These are phyloP conservation scores for Sebastes trivittatus DNA, from an alignment of 2,797 vertebrate genomes.

Conservation along the genomic window DNA sequence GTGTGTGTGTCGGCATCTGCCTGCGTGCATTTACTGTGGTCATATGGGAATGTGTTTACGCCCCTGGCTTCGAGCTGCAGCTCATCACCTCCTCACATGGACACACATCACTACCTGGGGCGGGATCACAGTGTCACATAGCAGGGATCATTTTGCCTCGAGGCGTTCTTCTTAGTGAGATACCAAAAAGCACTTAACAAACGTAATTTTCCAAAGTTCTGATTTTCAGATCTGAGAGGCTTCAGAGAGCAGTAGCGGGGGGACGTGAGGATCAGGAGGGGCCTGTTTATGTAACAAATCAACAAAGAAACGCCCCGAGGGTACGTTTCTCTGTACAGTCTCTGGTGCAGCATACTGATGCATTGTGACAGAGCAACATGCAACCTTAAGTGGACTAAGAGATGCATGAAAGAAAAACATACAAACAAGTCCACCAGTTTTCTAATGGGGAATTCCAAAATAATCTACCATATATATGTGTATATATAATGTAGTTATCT, in stretches of 20 bases:
- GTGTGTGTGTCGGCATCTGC: background rate
- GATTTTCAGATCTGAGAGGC: conserved; percentile 17
- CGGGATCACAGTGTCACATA: conserved; percentile 28
- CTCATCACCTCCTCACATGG: conserved; percentile 41
- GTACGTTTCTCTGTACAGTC: background rate
- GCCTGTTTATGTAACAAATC: conserved; percentile 47
- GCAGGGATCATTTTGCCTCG: conserved; percentile 3
- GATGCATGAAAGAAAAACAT: background rate
- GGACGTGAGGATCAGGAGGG: background rate
- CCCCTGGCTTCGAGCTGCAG: conserved; percentile 33
- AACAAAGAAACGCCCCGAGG: conserved; percentile 31
- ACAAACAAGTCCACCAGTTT: background rate
- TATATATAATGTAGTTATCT: background rate
- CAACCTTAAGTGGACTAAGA: background rate
- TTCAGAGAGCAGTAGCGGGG: background rate
- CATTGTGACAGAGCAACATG: conserved; percentile 10
- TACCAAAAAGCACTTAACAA: background rate
- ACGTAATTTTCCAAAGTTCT: conserved; percentile 31
- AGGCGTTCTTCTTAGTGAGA: conserved; percentile 2
- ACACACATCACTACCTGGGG: conserved; percentile 15
- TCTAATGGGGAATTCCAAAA: background rate
- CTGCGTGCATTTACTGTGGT: conserved; percentile 1
- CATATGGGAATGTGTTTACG: conserved; percentile 41
- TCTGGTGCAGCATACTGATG: conserved; percentile 41
- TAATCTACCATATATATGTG: background rate